Conservation (phyloP, 2,113 vertebrate species). For the Coreoperca whiteheadi region DNA sequence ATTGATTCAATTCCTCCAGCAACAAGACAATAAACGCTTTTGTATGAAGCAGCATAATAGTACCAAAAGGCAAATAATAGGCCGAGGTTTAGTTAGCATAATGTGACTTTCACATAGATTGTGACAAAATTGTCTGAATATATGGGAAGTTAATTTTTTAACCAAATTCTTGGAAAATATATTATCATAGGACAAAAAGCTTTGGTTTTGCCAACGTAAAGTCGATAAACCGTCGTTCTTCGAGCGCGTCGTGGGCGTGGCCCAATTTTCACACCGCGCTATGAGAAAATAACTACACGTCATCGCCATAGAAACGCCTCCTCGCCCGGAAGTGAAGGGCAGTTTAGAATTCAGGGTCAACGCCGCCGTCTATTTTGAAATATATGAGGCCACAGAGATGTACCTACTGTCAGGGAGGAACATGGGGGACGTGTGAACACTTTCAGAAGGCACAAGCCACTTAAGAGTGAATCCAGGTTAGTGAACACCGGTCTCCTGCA, state of each 20-base stretch:
- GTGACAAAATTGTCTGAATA: neutral
- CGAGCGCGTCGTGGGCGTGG: conserved; percentile 32
- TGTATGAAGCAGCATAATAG: neutral
- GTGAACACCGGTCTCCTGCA: neutral
- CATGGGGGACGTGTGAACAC: neutral
- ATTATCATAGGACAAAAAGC: neutral
- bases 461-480: neutral
- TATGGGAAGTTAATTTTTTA: neutral
- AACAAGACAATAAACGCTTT: conserved; percentile 21
- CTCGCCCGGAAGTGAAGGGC: neutral
- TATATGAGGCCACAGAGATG: neutral
- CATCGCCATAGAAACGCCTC: conserved; percentile 18
- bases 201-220: neutral
- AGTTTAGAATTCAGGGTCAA: neutral
- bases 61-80: neutral
- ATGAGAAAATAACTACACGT: conserved; percentile 13
- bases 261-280: conserved; percentile 4
- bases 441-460: neutral
- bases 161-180: neutral
- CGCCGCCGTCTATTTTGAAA: conserved; percentile 2
- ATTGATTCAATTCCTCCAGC: conserved; percentile 13
- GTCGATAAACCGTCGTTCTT: neutral
- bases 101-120: neutral
- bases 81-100: neutral
- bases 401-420: no score